phyloP scores from a whole-genome alignment of 1,140 invertebrate species.

The Mizuhopecten yessoensis region DNA sequence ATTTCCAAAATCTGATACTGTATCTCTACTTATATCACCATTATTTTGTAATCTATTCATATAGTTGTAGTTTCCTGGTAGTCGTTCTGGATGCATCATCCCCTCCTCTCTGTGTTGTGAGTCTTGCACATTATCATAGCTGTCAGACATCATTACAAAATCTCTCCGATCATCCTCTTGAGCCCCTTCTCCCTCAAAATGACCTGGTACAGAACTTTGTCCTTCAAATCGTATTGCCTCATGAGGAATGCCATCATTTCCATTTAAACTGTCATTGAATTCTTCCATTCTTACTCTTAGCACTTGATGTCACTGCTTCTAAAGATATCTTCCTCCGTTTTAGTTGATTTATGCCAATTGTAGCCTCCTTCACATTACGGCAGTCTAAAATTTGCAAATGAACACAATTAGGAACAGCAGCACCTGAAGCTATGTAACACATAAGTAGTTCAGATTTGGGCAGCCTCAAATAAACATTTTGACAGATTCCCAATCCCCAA shows the following conservation, averaged over 20 bases:
- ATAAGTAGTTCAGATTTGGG: no score
- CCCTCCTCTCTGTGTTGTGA: not conserved
- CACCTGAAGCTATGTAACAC: no score
- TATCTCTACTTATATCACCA: not conserved
- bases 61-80: constrained; percentile 1
- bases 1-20: constrained; percentile 13
- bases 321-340: no score
- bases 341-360: no score
- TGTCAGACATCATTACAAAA: not conserved
- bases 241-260: not conserved
- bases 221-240: not conserved
- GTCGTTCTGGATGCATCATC: not conserved
- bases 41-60: constrained; percentile 17
- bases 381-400: no score
- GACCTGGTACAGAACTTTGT: not conserved
- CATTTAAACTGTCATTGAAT: constrained; percentile 39
- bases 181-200: not conserved
- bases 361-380: no score
- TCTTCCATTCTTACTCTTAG: not conserved
- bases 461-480: no score
- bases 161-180: not conserved
- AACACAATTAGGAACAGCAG: no score
- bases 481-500: no score
- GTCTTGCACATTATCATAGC: not conserved
- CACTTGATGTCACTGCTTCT: no score